phyloP scores from a whole-genome alignment of 53 echinoderm and acorn worm genomes.

The Patiria pectinifera region DNA sequence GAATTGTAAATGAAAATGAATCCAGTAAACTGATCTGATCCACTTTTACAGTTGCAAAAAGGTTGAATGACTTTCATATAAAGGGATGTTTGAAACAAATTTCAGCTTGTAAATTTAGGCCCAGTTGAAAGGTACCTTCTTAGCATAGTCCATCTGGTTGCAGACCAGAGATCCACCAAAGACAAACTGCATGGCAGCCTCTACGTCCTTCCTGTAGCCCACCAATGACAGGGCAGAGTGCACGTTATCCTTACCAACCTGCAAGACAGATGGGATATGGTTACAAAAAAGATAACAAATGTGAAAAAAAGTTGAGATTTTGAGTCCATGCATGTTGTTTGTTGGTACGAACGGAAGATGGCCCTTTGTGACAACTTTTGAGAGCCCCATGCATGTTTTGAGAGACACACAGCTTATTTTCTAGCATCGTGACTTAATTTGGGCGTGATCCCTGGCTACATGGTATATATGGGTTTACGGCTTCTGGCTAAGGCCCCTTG shows the following conservation, averaged over 20 bases:
- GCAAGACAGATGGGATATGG: not conserved
- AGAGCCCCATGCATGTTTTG: too few species aligned
- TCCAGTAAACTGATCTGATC: not conserved
- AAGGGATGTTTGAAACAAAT: not conserved
- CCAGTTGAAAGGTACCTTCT: conserved; percentile 74
- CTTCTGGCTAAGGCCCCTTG: too few species aligned
- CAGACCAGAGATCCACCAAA: conserved; percentile 94
- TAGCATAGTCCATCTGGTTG: conserved; percentile 91
- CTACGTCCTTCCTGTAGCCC: conserved; percentile 85
- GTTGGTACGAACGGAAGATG: too few species aligned
- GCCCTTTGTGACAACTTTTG: too few species aligned
- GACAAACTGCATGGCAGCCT: conserved; percentile 96
- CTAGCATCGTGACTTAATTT: too few species aligned
- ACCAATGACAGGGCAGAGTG: conserved; percentile 91
- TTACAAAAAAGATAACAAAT: too few species aligned
- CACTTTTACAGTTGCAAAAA: not conserved
- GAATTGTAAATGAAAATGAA: not conserved
- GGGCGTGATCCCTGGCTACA: too few species aligned
- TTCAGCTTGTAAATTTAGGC: not conserved
- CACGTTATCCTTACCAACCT: conserved; percentile 97
- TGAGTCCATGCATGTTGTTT: too few species aligned
- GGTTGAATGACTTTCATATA: too few species aligned
- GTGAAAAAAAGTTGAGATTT: too few species aligned
- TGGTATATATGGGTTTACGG: too few species aligned
- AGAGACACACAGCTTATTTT: too few species aligned